A percentile compares a stretch with the other conserved stretches of the same genome.
Evolutionary conservation across 2,888 invertebrate species (phyloP).

Genomic region (Incurvaria masculella): DNA sequence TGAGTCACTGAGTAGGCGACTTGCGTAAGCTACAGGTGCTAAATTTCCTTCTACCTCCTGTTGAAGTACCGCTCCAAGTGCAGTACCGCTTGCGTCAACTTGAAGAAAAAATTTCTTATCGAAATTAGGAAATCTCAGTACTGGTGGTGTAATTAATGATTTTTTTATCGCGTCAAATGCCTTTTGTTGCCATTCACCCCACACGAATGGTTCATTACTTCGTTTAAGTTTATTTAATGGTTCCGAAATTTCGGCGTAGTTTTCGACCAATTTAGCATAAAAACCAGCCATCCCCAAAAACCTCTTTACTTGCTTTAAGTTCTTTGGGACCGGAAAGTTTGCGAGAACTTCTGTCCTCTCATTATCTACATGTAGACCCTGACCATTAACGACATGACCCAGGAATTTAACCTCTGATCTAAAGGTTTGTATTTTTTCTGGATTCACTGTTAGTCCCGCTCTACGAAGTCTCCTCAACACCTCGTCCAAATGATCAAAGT

Average conservation of each 20-base stretch:
- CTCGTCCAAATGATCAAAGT: background rate
- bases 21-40: constrained; percentile 6
- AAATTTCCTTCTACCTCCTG: constrained; percentile 7
- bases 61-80: constrained; percentile 5
- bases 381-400: background rate
- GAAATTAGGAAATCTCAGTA: constrained; percentile 7
- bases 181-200: background rate
- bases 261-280: constrained; percentile 7
- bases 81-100: constrained; percentile 5
- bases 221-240: constrained; percentile 3
- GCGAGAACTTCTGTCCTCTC: constrained; percentile 4
- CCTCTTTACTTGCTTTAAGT: constrained; percentile 7
- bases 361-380: constrained; percentile 2
- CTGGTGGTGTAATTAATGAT: constrained; percentile 5
- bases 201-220: background rate
- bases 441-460: background rate
- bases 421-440: constrained; percentile 1
- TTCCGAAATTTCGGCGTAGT: constrained; percentile 5
- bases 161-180: constrained; percentile 2
- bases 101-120: constrained; percentile 5
- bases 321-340: constrained; percentile 4
- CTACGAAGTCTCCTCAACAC: background rate
- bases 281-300: constrained; percentile 10
- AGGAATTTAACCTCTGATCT: background rate
- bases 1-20: constrained; percentile 1